Evolutionary conservation across 1,140 invertebrate species (phyloP), one percentile per base, ranked within the genome.

Genomic region (Monochamus saltuarius): DNA sequence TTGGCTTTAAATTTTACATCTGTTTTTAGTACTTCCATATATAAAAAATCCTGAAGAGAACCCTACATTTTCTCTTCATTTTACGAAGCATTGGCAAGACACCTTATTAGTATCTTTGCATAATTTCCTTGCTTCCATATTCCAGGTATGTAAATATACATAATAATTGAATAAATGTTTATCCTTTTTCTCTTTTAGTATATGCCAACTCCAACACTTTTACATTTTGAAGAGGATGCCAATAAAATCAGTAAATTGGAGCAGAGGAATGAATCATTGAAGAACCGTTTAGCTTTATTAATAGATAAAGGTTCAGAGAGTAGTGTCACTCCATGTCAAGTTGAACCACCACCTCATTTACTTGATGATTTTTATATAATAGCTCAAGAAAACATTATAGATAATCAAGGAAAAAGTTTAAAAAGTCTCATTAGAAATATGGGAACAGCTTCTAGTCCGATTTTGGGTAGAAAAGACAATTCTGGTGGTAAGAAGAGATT

Each of bases 301-400:
- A 66, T 75, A 73, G 64, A 79, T 61, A 65, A 78, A 76, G 63
- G 73, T 66, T 72, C 74, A 71, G 79, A 83, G 76, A 77, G 81
- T 52, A 84, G 84, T 59, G 80, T 84, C 7, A 81, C 81, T 72
- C 80, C 84, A 34, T 83, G 83, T 58, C 78, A 84, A 47, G 82
- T 83, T 11, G 83, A 84, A 51, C 83, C 89, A 4, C 86, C 91
- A 3, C 70, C 84, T 10, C 91, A 92, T 47, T 78, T 95, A 10
- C 89, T 95, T 71, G 94, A 96, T 78, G 94, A 96, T 75, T 96
- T 96, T 80, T 94, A 91, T 73, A 90, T 91, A 19, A 92, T 95
- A 68, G 91, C 92, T 34, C 87, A 92, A 74, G 92, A 87, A 81
- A 83, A 78, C 57, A 77, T 70, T 38, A 71, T 71, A 1, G 85